Evolutionary conservation across 2,888 invertebrate species (phyloP), one percentile per base, ranked within the genome.

Genomic region (Plagodis pulveraria): DNA sequence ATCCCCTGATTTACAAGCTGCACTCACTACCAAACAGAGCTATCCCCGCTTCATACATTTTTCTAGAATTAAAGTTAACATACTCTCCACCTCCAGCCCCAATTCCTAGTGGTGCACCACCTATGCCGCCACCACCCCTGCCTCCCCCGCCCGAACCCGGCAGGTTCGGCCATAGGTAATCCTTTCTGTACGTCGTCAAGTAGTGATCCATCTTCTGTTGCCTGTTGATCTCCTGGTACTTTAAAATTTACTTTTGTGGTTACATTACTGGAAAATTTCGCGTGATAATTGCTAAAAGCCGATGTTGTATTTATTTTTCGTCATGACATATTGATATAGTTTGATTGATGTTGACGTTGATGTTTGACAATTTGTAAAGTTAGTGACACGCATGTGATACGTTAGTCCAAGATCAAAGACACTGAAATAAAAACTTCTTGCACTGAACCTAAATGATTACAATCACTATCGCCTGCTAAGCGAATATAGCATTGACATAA

Each of bases 91-190:
- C 67, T 5, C 48, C 48, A 22, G 22, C 22, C 22, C 22, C 22
- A 22, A 22, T 22, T 22, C 22, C 22, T 2, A 22, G 22, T 4
- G 22, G 22, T 22, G 22, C 2, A 22, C 66, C 65, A 79, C 80
- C 35, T 78, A 75, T 5, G 70, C 5, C 5, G 0, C 36, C 42
- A 6, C 70, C 70, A 2, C 65, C 70, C 5, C 65, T 66, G 4
- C 69, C 70, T 0, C 62, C 72, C 0, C 70, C 74, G 0, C 71
- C 71, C 0, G 75, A 63, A 0, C 81, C 81, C 0, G 90, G 89
- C 46, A 89, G 60, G 61, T 88, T 87, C 0, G 95, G 95, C 95
- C 95, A 95, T 22, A 94, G 71, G 68, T 94, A 95, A 77, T 95
- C 95, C 71, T 94, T 94, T 45, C 92, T 87, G 71, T 95, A 95